Base-by-base conservation (phyloP, 2,113 vertebrate species). In the Hemichromis elongatus region DNA sequence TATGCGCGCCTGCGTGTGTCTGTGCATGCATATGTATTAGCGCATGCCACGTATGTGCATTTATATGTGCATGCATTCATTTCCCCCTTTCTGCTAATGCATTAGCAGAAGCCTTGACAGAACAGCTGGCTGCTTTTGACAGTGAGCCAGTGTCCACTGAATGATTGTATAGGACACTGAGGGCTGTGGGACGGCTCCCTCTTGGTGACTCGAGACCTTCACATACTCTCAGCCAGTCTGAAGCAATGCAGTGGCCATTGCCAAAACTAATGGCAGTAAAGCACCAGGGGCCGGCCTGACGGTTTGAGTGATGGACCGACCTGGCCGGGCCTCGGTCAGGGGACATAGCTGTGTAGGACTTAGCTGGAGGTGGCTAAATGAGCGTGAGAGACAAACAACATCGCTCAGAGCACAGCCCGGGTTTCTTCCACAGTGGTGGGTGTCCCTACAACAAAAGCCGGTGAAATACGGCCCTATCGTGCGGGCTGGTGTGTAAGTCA, bases 211-310 rank as follows among this genome's bases (percentile, higher is more conserved):
- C 4, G 82, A 88, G 88, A 89, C 80, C 86, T 88, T 86, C 50
- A 50, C 52, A 73, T 59, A 73, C 89, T 86, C 89, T 86, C 70
- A 61, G 78, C 82, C 85, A 19, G 87, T 83, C 88, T 87, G 90
- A 89, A 90, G 83, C 91, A 81, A 86, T 84, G 89, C 89, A 88
- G 86, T 16, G 86, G 57, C 70, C 89, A 81, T 68, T 37, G 88
- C 88, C 89, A 90, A 90, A 88, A 88, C 89, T 92, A 93, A 93
- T 93, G 91, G 89, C 81, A 42, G 80, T 70, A 61, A 88, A 79
- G 88, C 91, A 83, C 82, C 55, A 42, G 89, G 88, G 91, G 79
- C 42, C 2, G 54, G 79, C 26, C 50, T 83, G 93, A 92, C 75
- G 66, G 83, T 54, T 73, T 89, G 88, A 93, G 83, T 80, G 89